Conservation (phyloP, 2,888 invertebrate genomes). For the Eremobia ochroleuca region DNA sequence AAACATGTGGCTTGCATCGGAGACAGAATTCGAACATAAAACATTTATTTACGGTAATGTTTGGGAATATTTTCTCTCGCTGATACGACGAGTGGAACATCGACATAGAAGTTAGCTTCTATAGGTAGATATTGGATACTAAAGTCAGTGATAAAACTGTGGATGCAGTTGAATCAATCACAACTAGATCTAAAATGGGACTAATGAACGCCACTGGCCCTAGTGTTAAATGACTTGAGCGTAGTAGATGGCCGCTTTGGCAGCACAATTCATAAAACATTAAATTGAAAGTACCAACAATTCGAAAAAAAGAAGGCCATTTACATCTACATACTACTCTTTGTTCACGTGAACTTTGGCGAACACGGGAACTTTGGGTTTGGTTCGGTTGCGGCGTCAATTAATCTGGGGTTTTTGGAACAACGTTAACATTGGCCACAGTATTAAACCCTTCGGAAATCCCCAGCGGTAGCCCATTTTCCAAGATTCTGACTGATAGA, state of each 20-base stretch:
- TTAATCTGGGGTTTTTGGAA: not conserved
- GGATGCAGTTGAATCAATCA: not conserved
- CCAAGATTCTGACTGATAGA: not conserved
- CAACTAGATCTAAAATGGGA: not conserved
- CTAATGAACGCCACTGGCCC: no score
- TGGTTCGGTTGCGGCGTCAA: no score
- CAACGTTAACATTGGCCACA: not conserved
- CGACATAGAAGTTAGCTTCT: not conserved
- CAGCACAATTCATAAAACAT: no score
- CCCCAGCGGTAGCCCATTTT: not conserved
- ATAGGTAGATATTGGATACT: not conserved
- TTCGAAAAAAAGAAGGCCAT: not conserved
- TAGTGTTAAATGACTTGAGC: not conserved
- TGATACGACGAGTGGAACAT: slow-evolving; percentile 30
- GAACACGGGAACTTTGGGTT: not conserved
- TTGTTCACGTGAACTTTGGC: not conserved
- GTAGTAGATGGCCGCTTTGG: no score
- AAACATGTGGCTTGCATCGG: slow-evolving; percentile 73
- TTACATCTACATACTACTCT: not conserved
- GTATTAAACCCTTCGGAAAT: not conserved
- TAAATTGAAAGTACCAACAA: not conserved
- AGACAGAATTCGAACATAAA: slow-evolving; percentile 67
- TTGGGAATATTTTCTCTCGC: slow-evolving; percentile 51
- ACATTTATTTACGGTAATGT: slow-evolving; percentile 65
- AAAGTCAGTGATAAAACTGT: not conserved